phyloP scores from a whole-genome alignment of 2,888 invertebrate genomes.

The Trisateles emortualis region DNA sequence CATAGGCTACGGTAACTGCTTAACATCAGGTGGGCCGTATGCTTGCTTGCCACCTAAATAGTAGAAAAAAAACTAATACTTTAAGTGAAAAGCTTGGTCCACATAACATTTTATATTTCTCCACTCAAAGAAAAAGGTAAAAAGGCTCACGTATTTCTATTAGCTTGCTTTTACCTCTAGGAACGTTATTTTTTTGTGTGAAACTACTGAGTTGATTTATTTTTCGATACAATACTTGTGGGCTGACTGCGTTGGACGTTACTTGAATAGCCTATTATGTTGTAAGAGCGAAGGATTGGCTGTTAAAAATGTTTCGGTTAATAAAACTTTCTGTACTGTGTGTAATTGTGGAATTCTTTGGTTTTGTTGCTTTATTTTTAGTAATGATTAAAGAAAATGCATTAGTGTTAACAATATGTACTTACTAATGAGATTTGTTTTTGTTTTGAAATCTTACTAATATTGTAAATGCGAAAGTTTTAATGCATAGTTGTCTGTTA shows the following conservation, averaged over 20 bases:
- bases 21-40: no score
- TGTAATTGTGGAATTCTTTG: conserved; percentile 1
- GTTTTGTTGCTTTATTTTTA: conserved; percentile 5
- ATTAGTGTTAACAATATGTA: neutral
- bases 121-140: conserved; percentile 33
- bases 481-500: no score
- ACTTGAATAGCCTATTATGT: conserved; percentile 44
- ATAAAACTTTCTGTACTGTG: conserved; percentile 22
- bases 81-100: conserved; percentile 6
- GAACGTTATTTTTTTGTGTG: conserved; percentile 42
- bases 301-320: conserved; percentile 25
- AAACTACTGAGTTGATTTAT: conserved; percentile 37
- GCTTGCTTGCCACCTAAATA: no score
- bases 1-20: no score
- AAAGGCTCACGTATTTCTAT: conserved; percentile 44
- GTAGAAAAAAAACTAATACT: no score
- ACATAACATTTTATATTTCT: conserved; percentile 18
- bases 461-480: no score
- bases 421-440: no score
- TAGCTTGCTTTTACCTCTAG: conserved; percentile 27
- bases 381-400: neutral
- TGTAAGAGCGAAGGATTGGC: conserved; percentile 19
- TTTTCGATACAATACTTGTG: conserved; percentile 44
- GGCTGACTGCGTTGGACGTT: conserved; percentile 39
- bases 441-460: no score